Evolutionary conservation across 2,888 invertebrate genomes (phyloP), one percentile per base, ranked within the genome.

Genomic region (Eustalomyia histrio): DNA sequence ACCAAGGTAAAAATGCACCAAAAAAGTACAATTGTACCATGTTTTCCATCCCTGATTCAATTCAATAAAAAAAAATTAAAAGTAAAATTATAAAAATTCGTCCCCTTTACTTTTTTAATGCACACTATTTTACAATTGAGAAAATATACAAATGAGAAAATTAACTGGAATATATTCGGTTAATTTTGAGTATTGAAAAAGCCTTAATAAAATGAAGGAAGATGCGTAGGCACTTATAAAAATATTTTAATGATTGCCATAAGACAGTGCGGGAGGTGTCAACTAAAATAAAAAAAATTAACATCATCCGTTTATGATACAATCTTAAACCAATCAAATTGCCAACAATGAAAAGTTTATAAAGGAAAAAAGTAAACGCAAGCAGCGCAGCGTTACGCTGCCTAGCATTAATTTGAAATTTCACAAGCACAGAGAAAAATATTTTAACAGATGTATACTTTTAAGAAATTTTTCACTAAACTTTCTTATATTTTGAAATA

Each of bases 311-410:
- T 65, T 65, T 58, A 75, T 75, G 61, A 58, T 50, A 75, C 61
- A 75, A 80, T 63, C 61, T 61, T 18, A 71, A 71, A 57, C 33
- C 52, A 75, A 75, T 47, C 21, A 29, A 76, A 73, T 52, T 69
- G 63, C 69, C 60, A 78, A 74, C 53, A 33, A 80, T 29, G 43
- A 64, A 75, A 64, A 61, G 24, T 17, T 60, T 64, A 60, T 55
- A 58, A 14, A 60, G 33, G 21, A 63, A 64, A 74, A 79, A 75
- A 74, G 24, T 18, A 61, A 69, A 81, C 81, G 81, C 78, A 69
- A 81, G 74, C 81, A 78, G 81, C 81, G 71, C 76, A 67, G 80
- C 80, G 24, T 55, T 61, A 71, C 16, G 21, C 50, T 76, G 58
- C 69, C 53, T 61, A 76, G 80, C 76, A 80, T 69, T 69, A 24